Conservation (phyloP, 2,113 vertebrate species). For the Lipophrys pholis region DNA sequence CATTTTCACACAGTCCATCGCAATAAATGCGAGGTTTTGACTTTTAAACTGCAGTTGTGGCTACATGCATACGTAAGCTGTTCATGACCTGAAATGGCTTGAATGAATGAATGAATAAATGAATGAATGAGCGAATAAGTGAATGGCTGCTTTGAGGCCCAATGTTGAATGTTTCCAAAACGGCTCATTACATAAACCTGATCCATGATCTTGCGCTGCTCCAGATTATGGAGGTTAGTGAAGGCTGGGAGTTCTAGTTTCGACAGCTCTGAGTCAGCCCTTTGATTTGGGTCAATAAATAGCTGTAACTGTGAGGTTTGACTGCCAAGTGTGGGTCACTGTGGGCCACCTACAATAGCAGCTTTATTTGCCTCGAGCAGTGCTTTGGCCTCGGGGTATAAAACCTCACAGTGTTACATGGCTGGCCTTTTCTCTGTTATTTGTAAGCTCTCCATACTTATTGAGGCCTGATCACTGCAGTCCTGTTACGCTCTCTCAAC, state of each 20-base stretch:
- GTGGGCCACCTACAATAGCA: slow-evolving; percentile 80
- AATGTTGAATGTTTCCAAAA: slow-evolving; percentile 41
- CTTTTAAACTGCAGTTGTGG: slow-evolving; percentile 55
- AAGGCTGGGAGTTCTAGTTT: slow-evolving; percentile 56
- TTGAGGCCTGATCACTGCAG: slow-evolving; percentile 47
- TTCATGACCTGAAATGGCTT: slow-evolving; percentile 50
- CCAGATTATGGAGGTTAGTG: slow-evolving; percentile 63
- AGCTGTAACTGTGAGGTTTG: slow-evolving; percentile 74
- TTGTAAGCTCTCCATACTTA: slow-evolving; percentile 60
- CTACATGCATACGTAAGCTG: slow-evolving; percentile 2
- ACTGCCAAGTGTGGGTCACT: slow-evolving; percentile 75
- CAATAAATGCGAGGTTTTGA: slow-evolving; percentile 31
- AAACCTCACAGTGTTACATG: slow-evolving; percentile 67
- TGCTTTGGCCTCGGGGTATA: slow-evolving; percentile 57
- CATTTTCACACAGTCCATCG: slow-evolving; percentile 24
- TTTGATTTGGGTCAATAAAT: slow-evolving; percentile 78
- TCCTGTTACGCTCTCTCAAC: slow-evolving; percentile 33
- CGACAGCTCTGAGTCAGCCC: slow-evolving; percentile 62
- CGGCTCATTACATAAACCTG: slow-evolving; percentile 60
- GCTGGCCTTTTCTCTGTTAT: slow-evolving; percentile 53
- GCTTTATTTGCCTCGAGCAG: slow-evolving; percentile 77
- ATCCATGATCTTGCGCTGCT: slow-evolving; percentile 40
- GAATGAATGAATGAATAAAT: slow-evolving; percentile 68
- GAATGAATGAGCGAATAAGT: slow-evolving; percentile 30
- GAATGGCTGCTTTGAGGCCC: slow-evolving; percentile 57